Conservation (phyloP, 2,113 vertebrate species). For the Platysternon megacephalum region DNA sequence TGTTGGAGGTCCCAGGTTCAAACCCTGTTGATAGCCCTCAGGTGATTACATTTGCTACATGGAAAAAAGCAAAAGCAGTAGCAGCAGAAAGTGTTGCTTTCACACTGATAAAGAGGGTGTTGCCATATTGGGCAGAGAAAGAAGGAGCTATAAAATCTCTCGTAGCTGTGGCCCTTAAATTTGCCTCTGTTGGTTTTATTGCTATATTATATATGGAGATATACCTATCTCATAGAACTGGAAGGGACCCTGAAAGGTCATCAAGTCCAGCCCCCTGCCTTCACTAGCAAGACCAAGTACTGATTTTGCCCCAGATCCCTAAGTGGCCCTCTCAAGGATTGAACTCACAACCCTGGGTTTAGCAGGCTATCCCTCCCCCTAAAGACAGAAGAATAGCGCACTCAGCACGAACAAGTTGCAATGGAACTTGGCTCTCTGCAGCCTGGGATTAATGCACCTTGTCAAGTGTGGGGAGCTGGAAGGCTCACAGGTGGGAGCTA, state of each 20-base stretch:
- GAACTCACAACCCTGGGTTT: too few species aligned
- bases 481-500: not conserved
- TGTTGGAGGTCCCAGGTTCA: not conserved
- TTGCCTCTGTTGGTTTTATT: not conserved
- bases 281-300: too few species aligned
- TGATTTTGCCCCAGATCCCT: too few species aligned
- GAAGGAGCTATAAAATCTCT: not conserved
- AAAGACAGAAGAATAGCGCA: not conserved
- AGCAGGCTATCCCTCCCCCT: too few species aligned
- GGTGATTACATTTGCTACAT: not conserved
- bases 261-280: too few species aligned
- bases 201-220: not conserved
- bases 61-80: not conserved
- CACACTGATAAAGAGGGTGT: not conserved
- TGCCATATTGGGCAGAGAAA: not conserved
- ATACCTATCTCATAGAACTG: too few species aligned
- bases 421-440: not conserved
- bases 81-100: not conserved
- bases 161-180: not conserved
- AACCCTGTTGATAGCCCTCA: not conserved
- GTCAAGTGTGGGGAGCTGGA: not conserved
- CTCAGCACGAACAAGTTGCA: not conserved
- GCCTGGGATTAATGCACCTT: not conserved
- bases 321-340: too few species aligned
- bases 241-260: too few species aligned